phyloP scores from a whole-genome alignment of 2,888 invertebrate species.

The Himalopsyche kuldschensis region DNA sequence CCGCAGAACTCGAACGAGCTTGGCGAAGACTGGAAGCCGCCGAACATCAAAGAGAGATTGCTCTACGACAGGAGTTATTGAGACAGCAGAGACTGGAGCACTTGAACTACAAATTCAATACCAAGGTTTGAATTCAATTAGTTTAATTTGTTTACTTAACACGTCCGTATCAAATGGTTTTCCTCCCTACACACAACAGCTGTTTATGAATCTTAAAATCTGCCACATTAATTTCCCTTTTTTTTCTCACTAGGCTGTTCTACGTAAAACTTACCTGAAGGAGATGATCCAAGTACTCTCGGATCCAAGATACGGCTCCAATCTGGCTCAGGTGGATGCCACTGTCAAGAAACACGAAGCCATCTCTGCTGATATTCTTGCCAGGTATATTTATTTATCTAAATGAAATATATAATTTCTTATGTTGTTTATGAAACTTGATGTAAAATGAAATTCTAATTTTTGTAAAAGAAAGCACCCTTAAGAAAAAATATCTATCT shows the following conservation, averaged over 20 bases:
- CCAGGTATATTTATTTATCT: constrained; percentile 64
- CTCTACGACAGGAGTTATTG: constrained; percentile 85
- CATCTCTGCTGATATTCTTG: constrained; percentile 93
- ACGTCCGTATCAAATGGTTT: not conserved
- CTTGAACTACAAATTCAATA: constrained; percentile 92
- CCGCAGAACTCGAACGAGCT: constrained; percentile 93
- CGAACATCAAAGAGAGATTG: constrained; percentile 92
- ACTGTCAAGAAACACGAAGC: constrained; percentile 98
- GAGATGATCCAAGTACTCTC: constrained; percentile 97
- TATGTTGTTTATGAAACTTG: not conserved
- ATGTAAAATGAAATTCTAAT: too few species aligned
- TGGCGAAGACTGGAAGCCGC: constrained; percentile 93
- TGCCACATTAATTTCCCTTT: too few species aligned
- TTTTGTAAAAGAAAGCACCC: too few species aligned
- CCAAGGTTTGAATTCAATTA: constrained; percentile 64
- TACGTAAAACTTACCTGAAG: constrained; percentile 92
- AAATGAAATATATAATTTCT: not conserved
- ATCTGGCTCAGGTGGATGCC: constrained; percentile 91
- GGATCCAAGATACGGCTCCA: constrained; percentile 88
- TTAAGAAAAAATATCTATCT: not conserved
- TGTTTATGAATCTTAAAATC: too few species aligned
- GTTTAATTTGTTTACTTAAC: not conserved
- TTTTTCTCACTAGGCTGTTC: constrained; percentile 65
- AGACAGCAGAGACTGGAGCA: constrained; percentile 93
- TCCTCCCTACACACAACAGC: not conserved